Base-by-base conservation (phyloP, 30 jellyfish, hydroid and myxozoan species). In the Hydractinia symbiolongicarpus region DNA sequence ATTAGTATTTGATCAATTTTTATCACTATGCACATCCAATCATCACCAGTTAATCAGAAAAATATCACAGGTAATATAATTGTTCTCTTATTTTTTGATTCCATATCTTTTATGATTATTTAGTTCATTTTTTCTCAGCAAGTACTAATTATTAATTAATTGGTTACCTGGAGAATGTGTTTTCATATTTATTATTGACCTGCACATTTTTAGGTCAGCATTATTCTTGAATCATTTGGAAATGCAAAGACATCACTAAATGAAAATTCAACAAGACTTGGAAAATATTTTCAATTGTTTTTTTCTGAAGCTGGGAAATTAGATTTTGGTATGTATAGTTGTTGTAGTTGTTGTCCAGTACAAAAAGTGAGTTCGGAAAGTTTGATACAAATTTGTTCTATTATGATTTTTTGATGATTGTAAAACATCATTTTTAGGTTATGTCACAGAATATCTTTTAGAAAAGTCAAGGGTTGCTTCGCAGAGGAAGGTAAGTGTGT, bases 141-240 rank as follows among this genome's bases (percentile, higher is more conserved):
- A 30, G 44, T 0, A 30, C 44, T 30, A n/a, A n/a, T n/a, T n/a
- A n/a, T n/a, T n/a, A n/a, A n/a, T n/a, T n/a, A n/a, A n/a, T n/a
- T n/a, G n/a, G n/a, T n/a, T n/a, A 30, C 44, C 44, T 30, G 44
- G 44, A 30, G 44, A 30, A 30, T 30, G 1, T 30, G 44, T 30
- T 30, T 30, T 30, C 2, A 30, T 30, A 30, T 30, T 30, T 30
- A 30, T 30, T 30, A 30, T 30, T 30, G 44, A 30, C 44, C 44
- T 79, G 60, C 62, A 15, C n/a, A 14, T 40, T 50, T 83, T 8
- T 19, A 89, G 96, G 90, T 86, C 50, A 82, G 77, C 61, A 58
- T 73, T 4, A 83, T 89, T 51, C 71, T 89, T 66, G 95, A 89
- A 66, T 88, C 96, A 6, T 89, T 89, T 89, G 96, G 96, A 13